phyloP scores from a whole-genome alignment of 2,113 vertebrate species.

The Mixornis gularis region DNA sequence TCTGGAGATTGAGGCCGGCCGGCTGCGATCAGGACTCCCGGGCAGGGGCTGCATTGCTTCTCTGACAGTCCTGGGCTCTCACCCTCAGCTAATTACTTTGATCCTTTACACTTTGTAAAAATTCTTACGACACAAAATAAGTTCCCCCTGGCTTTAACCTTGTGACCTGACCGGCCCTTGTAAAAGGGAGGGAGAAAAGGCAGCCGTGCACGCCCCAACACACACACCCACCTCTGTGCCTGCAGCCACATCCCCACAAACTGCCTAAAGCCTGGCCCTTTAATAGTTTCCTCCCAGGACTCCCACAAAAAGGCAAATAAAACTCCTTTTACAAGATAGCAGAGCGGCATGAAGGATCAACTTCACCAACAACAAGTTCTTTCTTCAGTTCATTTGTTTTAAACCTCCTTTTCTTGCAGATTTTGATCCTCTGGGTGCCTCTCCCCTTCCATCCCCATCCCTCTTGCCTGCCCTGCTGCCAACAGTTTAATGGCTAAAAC shows the following conservation, averaged over 20 bases:
- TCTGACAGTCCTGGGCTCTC: slow-evolving; percentile 65
- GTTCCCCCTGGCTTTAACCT: slow-evolving; percentile 79
- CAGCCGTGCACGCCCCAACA: background rate
- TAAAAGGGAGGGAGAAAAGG: slow-evolving; percentile 57
- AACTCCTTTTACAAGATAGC: slow-evolving; percentile 76
- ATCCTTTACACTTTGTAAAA: slow-evolving; percentile 86
- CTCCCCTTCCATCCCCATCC: background rate
- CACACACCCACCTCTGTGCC: background rate
- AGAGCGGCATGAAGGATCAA: slow-evolving; percentile 34
- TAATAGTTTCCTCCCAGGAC: slow-evolving; percentile 73
- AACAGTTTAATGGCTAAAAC: slow-evolving; percentile 17
- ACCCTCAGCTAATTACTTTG: slow-evolving; percentile 79
- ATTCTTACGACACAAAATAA: slow-evolving; percentile 77
- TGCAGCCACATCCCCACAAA: background rate
- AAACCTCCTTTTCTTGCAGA: slow-evolving; percentile 29
- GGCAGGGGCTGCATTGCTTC: slow-evolving; percentile 58
- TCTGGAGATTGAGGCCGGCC: background rate
- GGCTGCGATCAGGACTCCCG: background rate
- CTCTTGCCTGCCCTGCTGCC: background rate
- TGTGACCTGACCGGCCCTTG: slow-evolving; percentile 70
- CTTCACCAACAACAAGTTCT: slow-evolving; percentile 52
- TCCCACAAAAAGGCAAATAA: slow-evolving; percentile 72
- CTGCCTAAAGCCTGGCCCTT: slow-evolving; percentile 58
- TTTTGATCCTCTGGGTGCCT: slow-evolving; percentile 23
- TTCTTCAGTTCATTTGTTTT: slow-evolving; percentile 63